phyloP scores from a whole-genome alignment of 2,888 invertebrate genomes.

The Calephelis perditalis region DNA sequence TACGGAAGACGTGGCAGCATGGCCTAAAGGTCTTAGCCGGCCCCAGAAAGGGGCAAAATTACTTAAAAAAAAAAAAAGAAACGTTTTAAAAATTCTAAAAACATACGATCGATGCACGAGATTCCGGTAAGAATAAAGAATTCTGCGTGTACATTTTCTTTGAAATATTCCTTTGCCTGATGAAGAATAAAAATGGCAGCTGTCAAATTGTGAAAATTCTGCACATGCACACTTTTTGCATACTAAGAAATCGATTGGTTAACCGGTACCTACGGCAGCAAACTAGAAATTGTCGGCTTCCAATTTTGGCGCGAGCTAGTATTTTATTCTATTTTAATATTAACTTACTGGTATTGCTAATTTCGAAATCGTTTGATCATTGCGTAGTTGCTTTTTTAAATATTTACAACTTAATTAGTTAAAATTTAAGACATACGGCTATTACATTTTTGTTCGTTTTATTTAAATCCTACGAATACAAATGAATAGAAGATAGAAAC shows the following conservation, averaged over 20 bases:
- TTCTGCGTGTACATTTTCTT: conserved; percentile 6
- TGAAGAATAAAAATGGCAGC: conserved; percentile 13
- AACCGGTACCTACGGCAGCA: conserved; percentile 1
- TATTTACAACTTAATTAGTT: not conserved
- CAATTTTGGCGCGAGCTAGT: not conserved
- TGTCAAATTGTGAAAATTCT: conserved; percentile 16
- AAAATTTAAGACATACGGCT: not conserved
- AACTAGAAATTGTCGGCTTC: conserved; percentile 6
- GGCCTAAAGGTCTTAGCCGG: no score
- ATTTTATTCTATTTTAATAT: not conserved
- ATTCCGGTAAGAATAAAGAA: conserved; percentile 8
- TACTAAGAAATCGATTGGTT: conserved; percentile 16
- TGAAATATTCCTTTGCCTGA: conserved; percentile 10
- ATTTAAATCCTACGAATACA: not conserved
- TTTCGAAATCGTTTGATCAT: not conserved
- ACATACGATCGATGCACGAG: not conserved
- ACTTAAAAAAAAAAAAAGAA: no score
- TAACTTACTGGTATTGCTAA: not conserved
- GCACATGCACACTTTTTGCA: conserved; percentile 15
- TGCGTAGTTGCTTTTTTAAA: not conserved
- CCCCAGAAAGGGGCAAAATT: no score
- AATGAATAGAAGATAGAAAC: no score
- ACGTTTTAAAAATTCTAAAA: conserved; percentile 12
- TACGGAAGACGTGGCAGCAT: no score
- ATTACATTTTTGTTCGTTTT: not conserved